Percentiles rank a stretch among this genome's conserved stretches.
Conservation (phyloP, 1,140 invertebrate genomes). For the Pseudobourletiella spinata region DNA sequence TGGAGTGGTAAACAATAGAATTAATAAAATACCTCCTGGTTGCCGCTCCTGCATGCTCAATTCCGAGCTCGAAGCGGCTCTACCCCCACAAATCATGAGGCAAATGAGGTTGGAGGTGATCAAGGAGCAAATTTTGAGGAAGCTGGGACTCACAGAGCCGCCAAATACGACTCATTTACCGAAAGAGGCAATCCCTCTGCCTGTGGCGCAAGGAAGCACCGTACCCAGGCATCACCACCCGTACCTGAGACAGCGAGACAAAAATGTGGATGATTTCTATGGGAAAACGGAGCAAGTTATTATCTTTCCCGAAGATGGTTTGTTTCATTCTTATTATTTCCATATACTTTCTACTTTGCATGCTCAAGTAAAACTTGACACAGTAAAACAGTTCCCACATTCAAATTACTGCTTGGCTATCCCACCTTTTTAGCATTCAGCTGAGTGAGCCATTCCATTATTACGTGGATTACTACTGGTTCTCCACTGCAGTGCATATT, state of each 20-base stretch:
- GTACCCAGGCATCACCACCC: constrained; percentile 41
- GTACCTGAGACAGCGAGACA: constrained; percentile 38
- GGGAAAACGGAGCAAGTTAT: constrained; percentile 68
- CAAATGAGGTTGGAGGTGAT: constrained; percentile 51
- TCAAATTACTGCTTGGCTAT: too few species aligned
- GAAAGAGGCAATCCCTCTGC: constrained; percentile 50
- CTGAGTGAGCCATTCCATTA: too few species aligned
- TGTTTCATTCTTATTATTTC: constrained; percentile 23
- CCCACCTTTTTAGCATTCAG: too few species aligned
- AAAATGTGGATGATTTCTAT: constrained; percentile 56
- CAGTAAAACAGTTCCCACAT: too few species aligned
- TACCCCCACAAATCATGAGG: constrained; percentile 4
- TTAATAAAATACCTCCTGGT: too few species aligned
- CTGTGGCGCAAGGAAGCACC: constrained; percentile 54
- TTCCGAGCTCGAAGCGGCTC: not conserved
- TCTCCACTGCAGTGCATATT: too few species aligned
- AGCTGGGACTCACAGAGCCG: constrained; percentile 60
- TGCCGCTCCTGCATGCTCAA: not conserved
- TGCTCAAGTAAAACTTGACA: not conserved
- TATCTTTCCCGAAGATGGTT: constrained; percentile 64
- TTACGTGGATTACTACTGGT: too few species aligned
- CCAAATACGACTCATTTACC: constrained; percentile 48
- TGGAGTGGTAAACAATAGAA: too few species aligned
- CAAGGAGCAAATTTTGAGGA: constrained; percentile 69
- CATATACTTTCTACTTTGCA: not conserved